A percentile compares a stretch with the other conserved stretches of the same genome.
Conservation (phyloP, 2,888 invertebrate species). For the Drosophila koepferae region DNA sequence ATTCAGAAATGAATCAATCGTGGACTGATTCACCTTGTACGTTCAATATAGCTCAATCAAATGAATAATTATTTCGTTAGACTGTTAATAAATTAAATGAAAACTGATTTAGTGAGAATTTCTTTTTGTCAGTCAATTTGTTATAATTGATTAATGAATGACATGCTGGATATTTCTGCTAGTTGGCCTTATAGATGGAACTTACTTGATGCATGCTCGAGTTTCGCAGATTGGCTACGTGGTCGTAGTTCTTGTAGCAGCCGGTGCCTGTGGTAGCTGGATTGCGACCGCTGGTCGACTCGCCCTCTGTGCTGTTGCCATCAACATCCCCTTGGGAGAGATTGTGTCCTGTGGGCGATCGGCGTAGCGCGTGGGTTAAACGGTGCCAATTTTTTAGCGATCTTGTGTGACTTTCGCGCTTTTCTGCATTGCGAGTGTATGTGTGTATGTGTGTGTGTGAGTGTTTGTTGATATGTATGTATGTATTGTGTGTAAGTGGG, state of each 20-base stretch:
- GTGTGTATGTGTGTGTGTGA: conserved; percentile 28
- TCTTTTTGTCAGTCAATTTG: conserved; percentile 2
- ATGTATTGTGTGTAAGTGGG: conserved; percentile 21
- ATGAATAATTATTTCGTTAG: neutral
- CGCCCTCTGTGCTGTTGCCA: conserved; percentile 91
- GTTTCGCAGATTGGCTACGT: conserved; percentile 86
- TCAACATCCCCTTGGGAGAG: conserved; percentile 95
- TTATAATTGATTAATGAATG: neutral
- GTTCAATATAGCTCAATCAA: neutral
- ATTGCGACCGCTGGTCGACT: conserved; percentile 87
- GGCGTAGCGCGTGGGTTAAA: conserved; percentile 86
- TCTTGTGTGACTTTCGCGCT: conserved; percentile 85
- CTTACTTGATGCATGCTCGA: conserved; percentile 84
- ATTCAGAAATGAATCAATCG: no score
- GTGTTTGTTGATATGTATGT: conserved; percentile 28
- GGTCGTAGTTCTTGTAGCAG: conserved; percentile 92
- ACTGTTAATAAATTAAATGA: neutral
- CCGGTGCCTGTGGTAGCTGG: conserved; percentile 90
- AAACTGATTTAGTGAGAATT: neutral
- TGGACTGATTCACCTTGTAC: no score
- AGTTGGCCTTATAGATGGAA: conserved; percentile 4
- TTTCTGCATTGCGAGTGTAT: conserved; percentile 78
- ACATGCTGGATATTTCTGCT: neutral
- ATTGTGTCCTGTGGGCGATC: conserved; percentile 92
- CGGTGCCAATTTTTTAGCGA: conserved; percentile 86